Evolutionary conservation across 2,113 vertebrate species (phyloP).

Genomic region (Hippopotamus amphibius): DNA sequence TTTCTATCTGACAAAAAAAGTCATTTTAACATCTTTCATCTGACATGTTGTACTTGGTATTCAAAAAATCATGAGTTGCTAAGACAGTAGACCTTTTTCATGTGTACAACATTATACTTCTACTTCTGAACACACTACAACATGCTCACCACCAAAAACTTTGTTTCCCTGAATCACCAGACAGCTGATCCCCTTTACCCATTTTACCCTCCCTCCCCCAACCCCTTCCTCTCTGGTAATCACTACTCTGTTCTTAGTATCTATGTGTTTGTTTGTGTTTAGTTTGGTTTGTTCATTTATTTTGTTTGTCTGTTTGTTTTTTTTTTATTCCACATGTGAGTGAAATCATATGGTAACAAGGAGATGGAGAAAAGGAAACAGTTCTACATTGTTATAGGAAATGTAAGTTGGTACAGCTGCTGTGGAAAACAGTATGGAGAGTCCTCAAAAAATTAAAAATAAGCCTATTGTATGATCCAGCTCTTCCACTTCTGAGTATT

Average conservation of each 20-base stretch:
- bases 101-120: neutral
- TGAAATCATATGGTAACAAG: neutral
- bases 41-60: neutral
- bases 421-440: neutral
- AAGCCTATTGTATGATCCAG: neutral
- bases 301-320: neutral
- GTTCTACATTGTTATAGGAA: neutral
- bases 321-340: neutral
- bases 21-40: neutral
- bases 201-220: rapidly evolving
- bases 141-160: neutral
- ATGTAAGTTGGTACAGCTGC: neutral
- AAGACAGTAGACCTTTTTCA: neutral
- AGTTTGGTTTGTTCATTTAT: neutral
- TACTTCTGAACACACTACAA: neutral
- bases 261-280: neutral
- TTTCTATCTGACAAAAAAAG: neutral
- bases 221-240: neutral
- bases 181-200: neutral
- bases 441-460: neutral
- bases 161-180: neutral
- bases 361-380: neutral
- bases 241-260: neutral
- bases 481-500: neutral
- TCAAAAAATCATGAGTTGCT: neutral